Conservation (phyloP, 2,113 vertebrate genomes). For the cat (Felis catus) region F.catus_Fca126_mat1.0 CM031420.1:86776001-86776500, state of each 20-base stretch:
- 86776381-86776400: not conserved
- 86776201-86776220: constrained; percentile 76
- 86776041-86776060: not conserved
- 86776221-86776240: constrained; percentile 65
- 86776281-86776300: constrained; percentile 39
- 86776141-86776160: constrained; percentile 69
- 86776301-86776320: constrained; percentile 58
- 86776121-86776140: constrained; percentile 18
- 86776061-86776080: not conserved
- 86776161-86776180: constrained; percentile 72
- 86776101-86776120: constrained; percentile 35
- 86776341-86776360: constrained; percentile 11
- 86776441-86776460: not conserved
- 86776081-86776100: not conserved
- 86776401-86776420: not conserved
- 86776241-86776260: constrained; percentile 55
- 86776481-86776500: not conserved
- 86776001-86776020: not conserved
- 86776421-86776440: constrained; percentile 1
- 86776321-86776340: constrained; percentile 31
- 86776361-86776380: constrained; percentile 28
- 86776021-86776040: not conserved
- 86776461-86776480: not conserved
- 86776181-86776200: constrained; percentile 74
- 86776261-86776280: constrained; percentile 41